Evolutionary conservation across 2,113 vertebrate species (phyloP).

Genomic region (Pithys albifrons): DNA sequence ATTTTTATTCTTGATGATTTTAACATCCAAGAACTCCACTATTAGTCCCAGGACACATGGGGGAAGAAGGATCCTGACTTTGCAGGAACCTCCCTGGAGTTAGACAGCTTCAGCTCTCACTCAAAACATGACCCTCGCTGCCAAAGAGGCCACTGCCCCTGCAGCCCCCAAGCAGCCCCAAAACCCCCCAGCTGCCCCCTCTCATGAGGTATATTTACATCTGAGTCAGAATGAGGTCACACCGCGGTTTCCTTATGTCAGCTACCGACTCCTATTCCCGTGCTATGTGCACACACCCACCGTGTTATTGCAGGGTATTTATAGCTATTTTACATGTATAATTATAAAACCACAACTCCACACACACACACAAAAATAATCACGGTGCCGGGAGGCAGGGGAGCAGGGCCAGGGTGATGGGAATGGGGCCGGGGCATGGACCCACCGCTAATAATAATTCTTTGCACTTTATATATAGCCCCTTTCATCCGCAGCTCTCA

Average conservation of each 20-base stretch:
- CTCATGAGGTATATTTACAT: not conserved
- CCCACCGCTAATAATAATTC: conserved; percentile 45
- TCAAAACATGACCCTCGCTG: not conserved
- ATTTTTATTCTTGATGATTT: not conserved
- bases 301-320: conserved; percentile 62
- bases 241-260: conserved; percentile 44
- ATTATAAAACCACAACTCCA: conserved; percentile 54
- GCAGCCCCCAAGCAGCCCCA: not conserved
- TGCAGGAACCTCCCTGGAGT: not conserved
- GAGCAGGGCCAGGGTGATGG: not conserved
- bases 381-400: not conserved
- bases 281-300: not conserved
- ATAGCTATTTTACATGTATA: conserved; percentile 38
- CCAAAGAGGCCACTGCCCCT: not conserved
- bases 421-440: not conserved
- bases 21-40: not conserved
- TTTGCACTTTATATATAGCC: conserved; percentile 49
- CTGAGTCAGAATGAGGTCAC: conserved; percentile 65
- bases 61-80: not conserved
- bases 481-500: not conserved
- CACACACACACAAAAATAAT: not conserved
- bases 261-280: conserved; percentile 50
- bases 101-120: not conserved
- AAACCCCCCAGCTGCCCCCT: not conserved
- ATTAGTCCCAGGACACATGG: not conserved